A percentile compares a stretch with the other conserved stretches of the same genome.
These are phyloP conservation scores for Melanargia galathea DNA, from an alignment of 2,888 invertebrate species.

Conservation along the genomic window DNA sequence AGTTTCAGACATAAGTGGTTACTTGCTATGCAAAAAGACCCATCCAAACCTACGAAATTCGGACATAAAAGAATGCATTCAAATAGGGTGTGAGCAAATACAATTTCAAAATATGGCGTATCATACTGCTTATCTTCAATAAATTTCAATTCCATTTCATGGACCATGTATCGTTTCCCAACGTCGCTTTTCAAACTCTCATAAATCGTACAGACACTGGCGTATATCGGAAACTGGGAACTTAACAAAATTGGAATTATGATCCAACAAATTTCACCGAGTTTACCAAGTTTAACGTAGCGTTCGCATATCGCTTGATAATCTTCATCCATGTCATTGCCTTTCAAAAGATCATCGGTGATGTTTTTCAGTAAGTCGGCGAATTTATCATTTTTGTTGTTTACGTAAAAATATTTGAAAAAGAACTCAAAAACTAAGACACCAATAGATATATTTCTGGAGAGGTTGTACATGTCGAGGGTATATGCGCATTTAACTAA, in stretches of 20 bases:
- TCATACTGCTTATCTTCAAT: conserved; percentile 61
- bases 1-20: conserved; percentile 62
- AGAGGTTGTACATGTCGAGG: conserved; percentile 57
- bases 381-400: conserved; percentile 53
- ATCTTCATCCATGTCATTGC: conserved; percentile 54
- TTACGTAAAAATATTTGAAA: conserved; percentile 60
- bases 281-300: conserved; percentile 53
- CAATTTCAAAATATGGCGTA: conserved; percentile 60
- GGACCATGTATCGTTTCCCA: conserved; percentile 56
- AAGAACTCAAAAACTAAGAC: conserved; percentile 57
- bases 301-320: conserved; percentile 56
- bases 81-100: conserved; percentile 58
- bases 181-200: conserved; percentile 55
- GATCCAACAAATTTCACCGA: conserved; percentile 58
- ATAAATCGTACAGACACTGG: conserved; percentile 53
- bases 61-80: conserved; percentile 55
- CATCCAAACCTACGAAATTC: conserved; percentile 62
- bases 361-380: conserved; percentile 55
- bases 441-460: conserved; percentile 58
- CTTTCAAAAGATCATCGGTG: conserved; percentile 54
- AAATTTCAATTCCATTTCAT: conserved; percentile 61
- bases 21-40: conserved; percentile 64
- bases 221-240: conserved; percentile 59
- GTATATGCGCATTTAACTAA: conserved; percentile 52
- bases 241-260: conserved; percentile 55